Base-by-base conservation (phyloP, 2,888 invertebrate species). In the Sturmia bella region DNA sequence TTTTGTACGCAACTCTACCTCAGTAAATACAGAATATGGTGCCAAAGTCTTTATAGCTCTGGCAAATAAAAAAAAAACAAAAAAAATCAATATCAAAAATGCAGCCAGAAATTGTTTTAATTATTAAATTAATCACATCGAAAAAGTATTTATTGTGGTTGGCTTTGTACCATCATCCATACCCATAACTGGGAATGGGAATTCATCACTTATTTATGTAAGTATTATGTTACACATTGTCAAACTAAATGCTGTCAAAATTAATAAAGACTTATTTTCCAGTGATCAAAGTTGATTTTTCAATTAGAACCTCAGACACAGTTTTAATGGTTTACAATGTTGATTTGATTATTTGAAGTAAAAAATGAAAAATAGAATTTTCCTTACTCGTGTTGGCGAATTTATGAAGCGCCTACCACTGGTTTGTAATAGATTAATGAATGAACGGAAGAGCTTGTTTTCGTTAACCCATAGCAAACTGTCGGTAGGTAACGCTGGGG, bases 91-190 rank as follows among this genome's bases (percentile, higher is more conserved):
- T 7, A 56, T 56, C 56, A 56, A 68, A 54, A 54, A 27, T 54
- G 12, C 52, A 15, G 1, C 17, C 7, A 61, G 50, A 59, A 50
- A 63, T 43, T 41, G 32, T 52, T 73, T 52, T 41, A n/a, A 4
- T 52, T 63, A 63, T 73, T 63, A 27, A 27, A 61, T 59, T 72
- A 41, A 7, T 15, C 37, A 41, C 50, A 50, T 61, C 17, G 21
- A 7, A 57, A 39, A 13, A 45, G 24, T 21, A 56, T 56, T 43
- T 54, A 13, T 32, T 54, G 68, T 19, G 68, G 68, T 54, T 17
- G 13, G 17, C n/a, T 43, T 54, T 54, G 27, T 56, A 69, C 56
- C 56, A 32, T 11, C 27, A 19, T n/a, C n/a, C n/a, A n/a, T n/a
- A n/a, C n/a, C n/a, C n/a, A n/a, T n/a, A n/a, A n/a, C n/a, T n/a